A percentile compares a stretch with the other conserved stretches of the same genome.
Evolutionary conservation across 2,888 invertebrate species (phyloP).

Genomic region (Drosophila pseudotalamancana): DNA sequence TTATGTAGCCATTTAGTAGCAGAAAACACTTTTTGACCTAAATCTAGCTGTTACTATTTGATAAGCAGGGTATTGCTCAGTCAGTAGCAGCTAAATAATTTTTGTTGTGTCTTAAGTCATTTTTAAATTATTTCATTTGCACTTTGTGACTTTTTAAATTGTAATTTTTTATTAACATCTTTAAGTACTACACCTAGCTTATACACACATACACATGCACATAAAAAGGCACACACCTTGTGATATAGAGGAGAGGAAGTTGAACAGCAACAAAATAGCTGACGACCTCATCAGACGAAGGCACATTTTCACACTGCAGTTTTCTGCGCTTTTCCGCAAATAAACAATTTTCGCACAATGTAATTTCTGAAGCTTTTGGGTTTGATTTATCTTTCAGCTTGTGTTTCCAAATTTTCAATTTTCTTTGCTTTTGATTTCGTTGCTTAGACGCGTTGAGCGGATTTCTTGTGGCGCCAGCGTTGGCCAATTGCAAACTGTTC

Average conservation of each 20-base stretch:
- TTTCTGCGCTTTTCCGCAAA: conserved; percentile 1
- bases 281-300: conserved; percentile 20
- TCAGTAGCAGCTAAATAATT: neutral
- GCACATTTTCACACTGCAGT: conserved; percentile 32
- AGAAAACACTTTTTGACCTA: too few relatives aligned
- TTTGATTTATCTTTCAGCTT: neutral
- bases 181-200: neutral
- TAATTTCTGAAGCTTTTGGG: neutral
- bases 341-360: neutral
- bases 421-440: neutral
- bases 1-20: too few relatives aligned
- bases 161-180: neutral
- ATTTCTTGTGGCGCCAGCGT: conserved; percentile 54
- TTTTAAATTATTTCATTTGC: too few relatives aligned
- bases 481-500: conserved; percentile 69
- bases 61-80: neutral
- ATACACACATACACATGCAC: conserved; percentile 16
- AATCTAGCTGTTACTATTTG: too few relatives aligned
- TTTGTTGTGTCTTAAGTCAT: too few relatives aligned
- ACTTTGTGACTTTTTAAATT: neutral
- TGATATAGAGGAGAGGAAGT: conserved; percentile 55
- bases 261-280: conserved; percentile 48
- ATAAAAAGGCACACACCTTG: conserved; percentile 75
- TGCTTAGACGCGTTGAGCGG: conserved; percentile 18
- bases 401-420: neutral